Conservation (phyloP, 2,113 vertebrate species). For the Calidris pugnax region DNA sequence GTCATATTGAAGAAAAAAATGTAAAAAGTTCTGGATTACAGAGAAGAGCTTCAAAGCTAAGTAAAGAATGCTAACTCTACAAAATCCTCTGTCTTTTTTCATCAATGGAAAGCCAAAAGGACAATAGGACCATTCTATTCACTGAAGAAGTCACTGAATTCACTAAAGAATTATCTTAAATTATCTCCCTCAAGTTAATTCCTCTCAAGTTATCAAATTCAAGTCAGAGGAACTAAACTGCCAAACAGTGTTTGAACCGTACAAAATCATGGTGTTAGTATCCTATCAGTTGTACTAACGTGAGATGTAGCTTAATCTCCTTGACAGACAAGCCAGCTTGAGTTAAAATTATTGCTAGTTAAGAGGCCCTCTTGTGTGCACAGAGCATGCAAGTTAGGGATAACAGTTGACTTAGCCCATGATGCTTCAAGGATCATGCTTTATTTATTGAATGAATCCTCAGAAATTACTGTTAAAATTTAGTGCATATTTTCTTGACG, state of each 20-base stretch:
- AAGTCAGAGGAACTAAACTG: background rate
- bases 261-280: background rate
- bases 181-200: slow-evolving; percentile 16
- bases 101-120: background rate
- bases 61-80: background rate
- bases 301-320: background rate
- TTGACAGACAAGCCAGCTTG: background rate
- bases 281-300: background rate
- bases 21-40: background rate
- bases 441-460: background rate
- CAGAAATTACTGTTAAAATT: background rate
- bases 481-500: background rate
- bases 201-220: background rate
- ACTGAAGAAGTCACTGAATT: background rate
- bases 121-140: background rate
- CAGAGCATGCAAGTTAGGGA: background rate
- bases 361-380: background rate
- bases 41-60: slow-evolving; percentile 5
- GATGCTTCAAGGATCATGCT: background rate
- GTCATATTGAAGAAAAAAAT: background rate
- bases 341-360: background rate
- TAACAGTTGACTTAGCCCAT: background rate
- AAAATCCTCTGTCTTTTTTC: background rate
- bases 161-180: background rate
- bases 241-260: background rate